Evolutionary conservation across 2,888 invertebrate species (phyloP), one percentile per base, ranked within the genome.

Genomic region (Drosophila villosipedis): DNA sequence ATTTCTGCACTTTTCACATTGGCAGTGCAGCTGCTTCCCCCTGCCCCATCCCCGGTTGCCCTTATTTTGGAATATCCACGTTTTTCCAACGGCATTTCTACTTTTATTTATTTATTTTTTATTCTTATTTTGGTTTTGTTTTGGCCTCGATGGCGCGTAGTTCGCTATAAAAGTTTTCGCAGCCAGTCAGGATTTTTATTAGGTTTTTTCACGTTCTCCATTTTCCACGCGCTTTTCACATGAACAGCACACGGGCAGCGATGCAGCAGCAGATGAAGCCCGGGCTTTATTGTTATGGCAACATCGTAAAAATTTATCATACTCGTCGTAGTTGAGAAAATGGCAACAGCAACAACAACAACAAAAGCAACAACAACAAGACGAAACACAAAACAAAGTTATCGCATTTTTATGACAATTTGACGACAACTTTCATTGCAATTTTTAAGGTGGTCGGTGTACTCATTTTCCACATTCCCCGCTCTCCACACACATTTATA

Each of bases 371-470:
- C 9, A 39, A 69, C 54, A 53, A 69, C 66, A 73, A 65, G 37
- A 66, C 61, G 52, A 69, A 80, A 77, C 75, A 76, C 76, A 87
- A 89, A 87, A 87, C 85, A 87, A 87, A 87, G 87, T 87, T 87
- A 87, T 89, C 87, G 90, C 82, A 81, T 80, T 88, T 88, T 88
- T 90, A 88, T 90, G 90, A 86, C 90, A 89, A 88, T 87, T 90
- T 87, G 90, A 88, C 83, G 88, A 88, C 83, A 85, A 85, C 78
- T 83, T 87, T 89, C 90, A 88, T 89, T 84, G 90, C 90, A 77
- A 71, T 88, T 87, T 89, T 84, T 73, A 87, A 87, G 90, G 87
- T 88, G 88, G 84, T 76, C 63, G 67, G 68, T 79, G 73, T 70
- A 76, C 57, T 14, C 47, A 22, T 52, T 52, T 28, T 28, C 35